phyloP scores from a whole-genome alignment of 2,113 vertebrate genomes.

The Setophaga coronata region DNA sequence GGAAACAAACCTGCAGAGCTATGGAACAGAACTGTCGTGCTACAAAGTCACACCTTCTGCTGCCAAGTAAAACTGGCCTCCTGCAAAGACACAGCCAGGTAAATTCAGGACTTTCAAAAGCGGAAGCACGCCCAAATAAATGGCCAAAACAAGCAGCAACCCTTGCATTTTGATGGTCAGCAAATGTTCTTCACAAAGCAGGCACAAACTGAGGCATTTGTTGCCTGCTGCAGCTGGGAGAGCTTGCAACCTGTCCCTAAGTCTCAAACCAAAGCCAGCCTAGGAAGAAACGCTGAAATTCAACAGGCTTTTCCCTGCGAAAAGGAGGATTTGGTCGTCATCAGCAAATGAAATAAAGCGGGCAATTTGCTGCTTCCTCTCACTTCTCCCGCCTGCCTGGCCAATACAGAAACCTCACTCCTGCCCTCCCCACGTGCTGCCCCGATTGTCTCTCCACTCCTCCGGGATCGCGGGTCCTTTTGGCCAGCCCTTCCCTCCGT shows the following conservation, averaged over 20 bases:
- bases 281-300: background rate
- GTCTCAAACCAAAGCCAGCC: background rate
- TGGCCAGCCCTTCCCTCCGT: background rate
- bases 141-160: background rate
- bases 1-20: background rate
- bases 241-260: background rate
- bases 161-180: background rate
- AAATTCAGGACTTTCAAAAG: background rate
- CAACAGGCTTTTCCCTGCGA: background rate
- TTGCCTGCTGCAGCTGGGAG: rapidly evolving
- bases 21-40: background rate
- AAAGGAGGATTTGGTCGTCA: background rate
- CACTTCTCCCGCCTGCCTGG: background rate
- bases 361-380: background rate
- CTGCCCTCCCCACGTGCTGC: background rate
- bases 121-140: background rate
- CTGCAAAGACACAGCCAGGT: background rate
- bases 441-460: background rate
- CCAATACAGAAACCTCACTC: background rate
- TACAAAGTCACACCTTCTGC: background rate
- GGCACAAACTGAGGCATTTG: background rate
- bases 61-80: background rate
- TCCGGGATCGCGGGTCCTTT: rapidly evolving
- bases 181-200: background rate
- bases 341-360: background rate